These are phyloP conservation scores for Xestia c-nigrum DNA, from an alignment of 2,888 invertebrate genomes.

Conservation along the genomic window DNA sequence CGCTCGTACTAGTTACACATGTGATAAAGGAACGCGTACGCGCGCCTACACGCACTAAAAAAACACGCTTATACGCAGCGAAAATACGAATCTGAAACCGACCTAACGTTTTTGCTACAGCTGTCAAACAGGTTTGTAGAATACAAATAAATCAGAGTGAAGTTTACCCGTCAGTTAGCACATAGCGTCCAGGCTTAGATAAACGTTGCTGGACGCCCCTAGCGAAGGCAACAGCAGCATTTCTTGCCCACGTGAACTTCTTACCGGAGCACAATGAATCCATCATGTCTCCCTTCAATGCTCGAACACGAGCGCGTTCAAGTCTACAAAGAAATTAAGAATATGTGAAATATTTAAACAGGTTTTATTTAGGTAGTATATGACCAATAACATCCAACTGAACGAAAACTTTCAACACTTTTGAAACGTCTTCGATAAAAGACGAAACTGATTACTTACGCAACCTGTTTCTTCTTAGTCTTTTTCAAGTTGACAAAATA, in stretches of 20 bases:
- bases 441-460: slow-evolving; percentile 69
- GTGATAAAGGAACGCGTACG: no score
- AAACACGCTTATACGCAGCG: not conserved
- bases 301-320: slow-evolving; percentile 71
- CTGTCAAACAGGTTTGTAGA: not conserved
- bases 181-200: slow-evolving; percentile 78
- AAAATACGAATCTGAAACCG: not conserved
- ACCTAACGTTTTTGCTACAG: not conserved
- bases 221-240: slow-evolving; percentile 85
- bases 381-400: not conserved
- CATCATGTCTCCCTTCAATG: slow-evolving; percentile 79
- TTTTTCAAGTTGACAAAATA: slow-evolving; percentile 84
- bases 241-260: slow-evolving; percentile 83
- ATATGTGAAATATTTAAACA: not conserved
- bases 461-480: slow-evolving; percentile 75
- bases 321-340: slow-evolving; percentile 17
- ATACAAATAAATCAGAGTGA: not conserved
- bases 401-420: not conserved
- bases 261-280: slow-evolving; percentile 79
- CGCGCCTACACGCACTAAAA: not conserved
- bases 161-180: slow-evolving; percentile 82
- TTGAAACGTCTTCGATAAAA: not conserved
- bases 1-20: not conserved
- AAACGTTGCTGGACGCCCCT: slow-evolving; percentile 83
- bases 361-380: not conserved